Evolutionary conservation across 2,113 vertebrate genomes (phyloP), one percentile per base, ranked within the genome.

Genomic region (Argyrosomus japonicus): DNA sequence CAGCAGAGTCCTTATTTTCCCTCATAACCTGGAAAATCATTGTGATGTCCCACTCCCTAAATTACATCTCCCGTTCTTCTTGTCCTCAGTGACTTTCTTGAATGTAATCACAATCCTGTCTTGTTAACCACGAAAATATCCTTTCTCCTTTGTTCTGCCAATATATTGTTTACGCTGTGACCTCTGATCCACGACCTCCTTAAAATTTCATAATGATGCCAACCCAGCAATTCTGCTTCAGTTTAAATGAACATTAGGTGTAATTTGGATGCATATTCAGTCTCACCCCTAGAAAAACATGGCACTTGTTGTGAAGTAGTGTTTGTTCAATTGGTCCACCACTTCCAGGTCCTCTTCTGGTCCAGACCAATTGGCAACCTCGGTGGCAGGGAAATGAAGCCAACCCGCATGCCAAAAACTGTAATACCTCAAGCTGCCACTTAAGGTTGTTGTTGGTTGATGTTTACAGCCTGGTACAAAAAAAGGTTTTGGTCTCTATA

Each of bases 1-100:
- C 25, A 25, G 18, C 56, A 79, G 32, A 54, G 47, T 50, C 12
- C 17, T 19, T 14, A 8, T 63, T 32, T 19, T 64, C 45, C 58
- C n/a, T 65, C 13, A 68, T 65, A 74, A 79, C 19, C 15, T 36
- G 19, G 15, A 69, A 78, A 77, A 43, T 74, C 32, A 70, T 25
- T 36, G 21, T 36, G 51, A 79, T 51, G 43, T 62, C 63, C 48
- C 6, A 63, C 25, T 62, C n/a, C 19, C 10, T 54, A 54, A 48
- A 67, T 57, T 19, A 11, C 29, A 15, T 36, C 10, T 17, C 19
- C 18, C 12, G 7, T 68, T 27, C 18, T 14, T 4, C 19, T 21
- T 27, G 47, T 47, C 43, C 40, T 51, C 15, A 7, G 40, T 75
- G 17, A 57, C 40, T 57, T 40, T 21, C 32, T 74, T 29, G 11